Evolutionary conservation across 2,113 vertebrate genomes (phyloP), one percentile per base, ranked within the genome.

Genomic region (Haplotaxodon microlepis): DNA sequence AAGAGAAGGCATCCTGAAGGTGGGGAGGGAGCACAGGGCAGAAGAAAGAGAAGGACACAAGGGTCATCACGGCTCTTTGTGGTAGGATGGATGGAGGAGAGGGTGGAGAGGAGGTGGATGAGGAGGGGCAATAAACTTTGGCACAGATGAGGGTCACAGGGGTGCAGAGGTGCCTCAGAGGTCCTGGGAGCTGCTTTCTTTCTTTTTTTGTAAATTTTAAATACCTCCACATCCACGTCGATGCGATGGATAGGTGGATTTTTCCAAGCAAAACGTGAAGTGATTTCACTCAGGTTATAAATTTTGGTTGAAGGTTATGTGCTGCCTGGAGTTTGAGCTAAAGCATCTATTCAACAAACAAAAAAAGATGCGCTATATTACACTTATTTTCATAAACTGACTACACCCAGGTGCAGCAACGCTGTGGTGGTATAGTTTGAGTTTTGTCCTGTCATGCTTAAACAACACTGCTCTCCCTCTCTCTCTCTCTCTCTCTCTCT

Each of bases 11-110:
- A 95, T 95, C 94, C 94, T 93, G 83, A 87, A 94, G 95, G 95
- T 95, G 94, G 94, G 92, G 90, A 93, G 92, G 90, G 90, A 82
- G 85, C 16, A 17, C 38, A 83, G 89, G 85, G 50, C 81, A 45
- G 21, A 89, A 96, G 91, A 94, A 92, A 92, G 89, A 90, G 88
- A 88, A 85, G 92, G 94, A 96, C 95, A 94, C 90, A 93, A 90
- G 95, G 96, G 94, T 94, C 95, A 95, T 95, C 96, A 83, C n/a
- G n/a, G 90, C 78, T 92, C 94, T 95, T 96, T 95, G 95, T 95
- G 92, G 82, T 90, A 83, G 94, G 83, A 91, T 90, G 93, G 92
- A 89, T 73, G 76, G 91, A 90, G 84, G 90, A 90, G 89, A 93
- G 88, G 91, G 91, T 92, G 95, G 91, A 88, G 81, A 82, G 71